A percentile compares a stretch with the other conserved stretches of the same genome.
phyloP scores from a whole-genome alignment of 2,113 vertebrate species.

The Accipiter virgatus region DNA sequence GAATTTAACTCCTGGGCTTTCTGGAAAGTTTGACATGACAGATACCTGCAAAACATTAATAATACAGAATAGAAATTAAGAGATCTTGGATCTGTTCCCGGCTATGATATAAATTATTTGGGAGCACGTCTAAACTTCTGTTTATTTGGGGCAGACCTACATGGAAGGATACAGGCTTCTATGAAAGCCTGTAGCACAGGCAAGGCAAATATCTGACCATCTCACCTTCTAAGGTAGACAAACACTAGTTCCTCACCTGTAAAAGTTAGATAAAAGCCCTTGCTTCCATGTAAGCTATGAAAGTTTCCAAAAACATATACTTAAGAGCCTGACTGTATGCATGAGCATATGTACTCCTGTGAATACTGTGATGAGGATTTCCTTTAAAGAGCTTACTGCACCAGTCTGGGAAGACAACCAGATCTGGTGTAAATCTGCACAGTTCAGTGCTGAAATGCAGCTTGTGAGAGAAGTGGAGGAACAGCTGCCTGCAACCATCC shows the following conservation, averaged over 20 bases:
- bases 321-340: not conserved
- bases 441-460: not conserved
- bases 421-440: not conserved
- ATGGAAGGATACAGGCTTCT: not conserved
- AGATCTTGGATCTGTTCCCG: conserved; percentile 9
- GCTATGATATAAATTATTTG: not conserved
- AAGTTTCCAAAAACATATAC: not conserved
- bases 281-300: not conserved
- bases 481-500: not conserved
- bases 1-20: conserved; percentile 43
- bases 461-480: not conserved
- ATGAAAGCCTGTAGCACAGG: not conserved
- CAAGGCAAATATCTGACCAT: not conserved
- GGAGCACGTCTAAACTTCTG: not conserved
- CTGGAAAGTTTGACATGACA: conserved; percentile 63
- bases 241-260: not conserved
- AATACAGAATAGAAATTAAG: conserved; percentile 37
- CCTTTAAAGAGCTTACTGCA: not conserved
- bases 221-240: not conserved
- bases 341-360: not conserved
- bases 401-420: conserved; percentile 3
- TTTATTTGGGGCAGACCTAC: not conserved
- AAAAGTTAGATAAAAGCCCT: not conserved
- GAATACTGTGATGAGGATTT: not conserved
- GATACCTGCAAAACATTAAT: conserved; percentile 56